phyloP scores from a whole-genome alignment of 2,888 invertebrate genomes.

The Campopleginae sp. region DNA sequence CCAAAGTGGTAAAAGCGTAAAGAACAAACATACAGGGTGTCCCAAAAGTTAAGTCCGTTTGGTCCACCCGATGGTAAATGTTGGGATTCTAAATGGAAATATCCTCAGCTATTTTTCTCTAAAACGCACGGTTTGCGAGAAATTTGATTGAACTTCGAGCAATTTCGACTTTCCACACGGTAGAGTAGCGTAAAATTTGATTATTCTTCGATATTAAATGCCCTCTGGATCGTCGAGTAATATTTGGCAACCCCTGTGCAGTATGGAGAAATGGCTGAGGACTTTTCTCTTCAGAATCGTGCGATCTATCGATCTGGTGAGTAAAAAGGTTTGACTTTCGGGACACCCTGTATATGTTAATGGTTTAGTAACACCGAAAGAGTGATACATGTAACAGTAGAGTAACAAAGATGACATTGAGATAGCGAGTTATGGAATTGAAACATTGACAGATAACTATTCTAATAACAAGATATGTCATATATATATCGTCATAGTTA shows the following conservation, averaged over 20 bases:
- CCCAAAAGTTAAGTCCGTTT: not conserved
- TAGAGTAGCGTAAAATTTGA: too few species aligned
- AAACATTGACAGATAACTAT: conserved; percentile 37
- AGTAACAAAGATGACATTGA: conserved; percentile 44
- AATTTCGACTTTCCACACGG: too few species aligned
- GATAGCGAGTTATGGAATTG: conserved; percentile 28
- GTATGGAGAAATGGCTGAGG: not conserved
- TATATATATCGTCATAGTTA: conserved; percentile 19
- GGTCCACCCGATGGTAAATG: not conserved
- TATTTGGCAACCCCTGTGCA: not conserved
- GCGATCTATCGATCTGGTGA: not conserved
- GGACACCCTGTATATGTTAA: conserved; percentile 22
- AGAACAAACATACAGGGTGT: not conserved
- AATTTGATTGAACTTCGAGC: not conserved
- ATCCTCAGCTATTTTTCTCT: not conserved
- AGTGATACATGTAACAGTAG: conserved; percentile 32
- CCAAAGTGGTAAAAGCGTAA: conserved; percentile 1
- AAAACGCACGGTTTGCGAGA: not conserved
- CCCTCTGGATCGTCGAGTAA: not conserved
- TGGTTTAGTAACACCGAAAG: conserved; percentile 30
- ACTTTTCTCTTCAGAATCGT: not conserved
- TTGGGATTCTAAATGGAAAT: not conserved
- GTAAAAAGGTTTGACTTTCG: not conserved
- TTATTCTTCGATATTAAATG: too few species aligned
- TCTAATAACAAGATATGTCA: conserved; percentile 30